Evolutionary conservation across 2,797 vertebrate genomes (phyloP), one percentile per base, ranked within the genome.

Genomic region (Cygnus olor): DNA sequence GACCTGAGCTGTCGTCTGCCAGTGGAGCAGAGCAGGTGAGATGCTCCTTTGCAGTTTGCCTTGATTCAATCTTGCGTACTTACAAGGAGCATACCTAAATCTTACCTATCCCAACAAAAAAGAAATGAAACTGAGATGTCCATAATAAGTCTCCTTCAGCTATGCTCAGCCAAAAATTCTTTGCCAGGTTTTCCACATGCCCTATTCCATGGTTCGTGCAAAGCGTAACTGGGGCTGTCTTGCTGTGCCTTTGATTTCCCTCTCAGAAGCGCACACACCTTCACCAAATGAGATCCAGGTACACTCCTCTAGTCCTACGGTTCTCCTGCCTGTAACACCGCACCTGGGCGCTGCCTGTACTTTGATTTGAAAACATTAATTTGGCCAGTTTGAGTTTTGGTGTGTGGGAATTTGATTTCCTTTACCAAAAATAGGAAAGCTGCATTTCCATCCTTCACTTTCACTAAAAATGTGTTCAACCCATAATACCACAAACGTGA

Each of bases 291-390:
- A 64, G 4, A 80, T 1, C 21, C 34, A 42, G 14, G 3, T 28
- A 45, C 34, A 19, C 22, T 84, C 19, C 44, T 11, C 40, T 45
- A 44, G 6, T n/a, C 42, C 42, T 58, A 8, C 3, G 13, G 38
- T 9, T 34, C 25, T 64, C 8, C 51, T 21, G 57, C 25, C 42
- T 19, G 9, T 60, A 88, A 44, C 36, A 84, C 10, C 60, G 25
- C 40, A 76, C 16, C 7, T 6, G 3, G 10, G 22, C 38, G n/a
- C 38, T 77, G 56, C 28, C 42, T 3, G 1, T 20, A 0, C 8
- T 16, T 63, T 49, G n/a, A 61, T 51, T 32, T 20, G 32, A 90
- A 83, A 90, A 63, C 4, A 42, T 27, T 17, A 2, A 21, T 80
- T 69, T 64, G 32, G 45, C 11, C 66, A 3, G 3, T 56, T 88